Evolutionary conservation across 1,140 invertebrate genomes (phyloP).

Genomic region (Diachasma alloeum): DNA sequence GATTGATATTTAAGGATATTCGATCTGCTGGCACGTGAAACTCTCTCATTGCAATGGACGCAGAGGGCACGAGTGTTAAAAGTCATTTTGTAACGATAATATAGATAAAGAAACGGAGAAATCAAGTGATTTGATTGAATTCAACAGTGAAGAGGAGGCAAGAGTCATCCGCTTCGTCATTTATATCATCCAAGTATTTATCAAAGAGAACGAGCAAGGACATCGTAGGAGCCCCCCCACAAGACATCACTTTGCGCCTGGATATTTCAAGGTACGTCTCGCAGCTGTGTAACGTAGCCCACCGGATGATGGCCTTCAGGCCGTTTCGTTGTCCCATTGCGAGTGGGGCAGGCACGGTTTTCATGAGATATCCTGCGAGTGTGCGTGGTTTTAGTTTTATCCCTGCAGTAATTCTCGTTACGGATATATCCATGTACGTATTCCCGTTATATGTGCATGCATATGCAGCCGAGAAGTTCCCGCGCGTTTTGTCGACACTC

Average conservation of each 20-base stretch:
- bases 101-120: not conserved
- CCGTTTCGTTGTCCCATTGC: not conserved
- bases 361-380: not conserved
- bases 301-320: not conserved
- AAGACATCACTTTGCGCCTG: slow-evolving; percentile 29
- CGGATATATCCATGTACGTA: not conserved
- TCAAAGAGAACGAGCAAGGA: slow-evolving; percentile 30
- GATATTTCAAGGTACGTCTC: slow-evolving; percentile 33
- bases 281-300: slow-evolving; percentile 1
- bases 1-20: not conserved
- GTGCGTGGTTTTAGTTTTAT: not conserved
- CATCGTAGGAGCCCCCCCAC: slow-evolving; percentile 25
- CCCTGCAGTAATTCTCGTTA: not conserved
- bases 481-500: not conserved
- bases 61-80: slow-evolving; percentile 36
- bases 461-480: not conserved
- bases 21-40: slow-evolving; percentile 12
- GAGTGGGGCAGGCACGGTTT: not conserved
- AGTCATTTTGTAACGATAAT: slow-evolving; percentile 6
- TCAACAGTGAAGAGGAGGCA: not conserved
- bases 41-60: slow-evolving; percentile 45
- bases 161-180: not conserved
- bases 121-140: not conserved
- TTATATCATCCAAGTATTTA: slow-evolving; percentile 26
- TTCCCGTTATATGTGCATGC: not conserved